Evolutionary conservation across 2,888 invertebrate genomes (phyloP), one percentile per base, ranked within the genome.

Genomic region (Synanthedon formicaeformis): DNA sequence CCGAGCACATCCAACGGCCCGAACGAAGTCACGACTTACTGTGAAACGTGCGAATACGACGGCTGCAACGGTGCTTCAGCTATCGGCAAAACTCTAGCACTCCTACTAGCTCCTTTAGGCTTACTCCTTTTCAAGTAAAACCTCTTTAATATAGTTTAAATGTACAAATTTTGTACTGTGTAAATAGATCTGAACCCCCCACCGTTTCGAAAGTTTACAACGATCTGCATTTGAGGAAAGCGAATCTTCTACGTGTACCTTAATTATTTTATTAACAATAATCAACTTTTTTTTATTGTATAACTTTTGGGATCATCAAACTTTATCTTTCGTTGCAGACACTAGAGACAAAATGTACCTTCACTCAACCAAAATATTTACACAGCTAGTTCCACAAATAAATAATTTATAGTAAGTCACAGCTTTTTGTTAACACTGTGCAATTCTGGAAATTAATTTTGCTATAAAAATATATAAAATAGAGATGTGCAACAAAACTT

Each of bases 41-140:
- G 93, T 62, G 90, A 90, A 67, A 91, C 91, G 54, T 93, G 93
- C 69, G 91, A 91, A 54, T 88, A 88, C 40, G 92, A 93, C 60
- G 89, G 90, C 2, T 93, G 93, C 80, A 93, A 93, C 65, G 83
- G 89, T 1, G 90, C 90, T 2, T 71, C 83, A 2, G 71, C 85
- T 11, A 64, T 89, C 50, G 81, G 81, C 58, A 83, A 78, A 54
- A 84, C 88, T 12, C 54, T 84, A 27, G 81, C 89, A 1, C 62
- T 89, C 18, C 62, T 88, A 40, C 57, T 80, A 14, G 83, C 84
- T 3, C 84, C 88, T 4, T 62, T 87, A 3, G 73, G 72, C 18
- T 62, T 85, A 34, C 59, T 86, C 3, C 73, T 86, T 50, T 85
- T 85, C 64, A 86, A 86, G 75, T 87, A 81, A 75, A 52, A 45